Evolutionary conservation across 2,888 invertebrate species (phyloP).

Genomic region (Uropetala carovei): DNA sequence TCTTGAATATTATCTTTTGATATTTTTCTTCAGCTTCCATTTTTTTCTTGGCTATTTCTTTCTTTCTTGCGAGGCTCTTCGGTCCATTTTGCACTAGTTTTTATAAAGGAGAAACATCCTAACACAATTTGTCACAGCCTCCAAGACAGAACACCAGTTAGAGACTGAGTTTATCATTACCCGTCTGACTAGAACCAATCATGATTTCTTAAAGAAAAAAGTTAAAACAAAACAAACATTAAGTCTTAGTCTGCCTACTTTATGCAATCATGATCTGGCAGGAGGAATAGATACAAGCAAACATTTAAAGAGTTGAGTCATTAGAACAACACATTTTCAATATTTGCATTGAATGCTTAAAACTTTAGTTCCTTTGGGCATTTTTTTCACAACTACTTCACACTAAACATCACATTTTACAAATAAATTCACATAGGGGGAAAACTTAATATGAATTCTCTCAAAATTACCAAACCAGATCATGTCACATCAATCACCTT

Average conservation of each 20-base stretch:
- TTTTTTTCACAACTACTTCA: constrained; percentile 49
- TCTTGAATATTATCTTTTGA: constrained; percentile 45
- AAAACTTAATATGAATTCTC: constrained; percentile 25
- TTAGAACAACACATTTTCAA: constrained; percentile 34
- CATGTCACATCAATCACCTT: constrained; percentile 58
- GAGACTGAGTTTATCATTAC: constrained; percentile 70
- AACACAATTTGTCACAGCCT: constrained; percentile 70
- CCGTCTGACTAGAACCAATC: constrained; percentile 70
- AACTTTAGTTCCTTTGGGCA: constrained; percentile 48
- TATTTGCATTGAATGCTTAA: constrained; percentile 50
- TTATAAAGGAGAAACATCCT: constrained; percentile 68
- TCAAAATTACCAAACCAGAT: constrained; percentile 46
- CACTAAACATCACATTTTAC: constrained; percentile 53
- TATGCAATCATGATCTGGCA: constrained; percentile 65
- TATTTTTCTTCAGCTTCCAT: constrained; percentile 59
- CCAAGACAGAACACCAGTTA: constrained; percentile 70
- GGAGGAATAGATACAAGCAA: constrained; percentile 35
- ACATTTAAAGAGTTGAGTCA: constrained; percentile 47
- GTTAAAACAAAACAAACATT: constrained; percentile 59
- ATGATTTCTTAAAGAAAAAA: constrained; percentile 65
- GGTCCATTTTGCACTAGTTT: constrained; percentile 69
- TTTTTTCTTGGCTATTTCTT: constrained; percentile 65
- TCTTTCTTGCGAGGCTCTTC: constrained; percentile 69
- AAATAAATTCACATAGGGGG: constrained; percentile 21
- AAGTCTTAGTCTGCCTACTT: constrained; percentile 52